A percentile compares a stretch with the other conserved stretches of the same genome.
Conservation (phyloP, 2,113 vertebrate genomes). For the Dryoscopus gambensis region DNA sequence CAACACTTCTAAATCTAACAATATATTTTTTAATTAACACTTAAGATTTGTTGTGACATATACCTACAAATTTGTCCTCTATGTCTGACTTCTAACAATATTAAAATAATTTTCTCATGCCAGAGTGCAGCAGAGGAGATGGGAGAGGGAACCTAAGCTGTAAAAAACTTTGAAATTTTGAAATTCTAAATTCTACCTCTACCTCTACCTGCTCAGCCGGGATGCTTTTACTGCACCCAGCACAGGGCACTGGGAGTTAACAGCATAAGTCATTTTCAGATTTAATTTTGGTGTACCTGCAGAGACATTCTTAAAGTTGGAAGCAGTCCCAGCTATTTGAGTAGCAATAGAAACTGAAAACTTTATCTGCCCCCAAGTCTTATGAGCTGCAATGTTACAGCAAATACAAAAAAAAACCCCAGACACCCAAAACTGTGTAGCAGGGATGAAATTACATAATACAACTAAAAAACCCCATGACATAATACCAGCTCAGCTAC, state of each 20-base stretch:
- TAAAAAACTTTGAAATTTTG: background rate
- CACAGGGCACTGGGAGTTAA: background rate
- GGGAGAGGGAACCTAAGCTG: background rate
- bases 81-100: background rate
- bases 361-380: background rate
- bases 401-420: background rate
- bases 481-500: background rate
- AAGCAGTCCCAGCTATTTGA: background rate
- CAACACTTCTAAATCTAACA: conserved; percentile 1
- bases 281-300: background rate
- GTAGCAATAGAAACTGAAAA: background rate
- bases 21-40: background rate
- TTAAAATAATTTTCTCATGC: background rate
- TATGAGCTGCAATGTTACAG: background rate
- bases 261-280: background rate
- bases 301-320: background rate
- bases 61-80: background rate
- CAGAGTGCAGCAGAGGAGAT: background rate
- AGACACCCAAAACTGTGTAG: background rate
- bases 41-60: background rate
- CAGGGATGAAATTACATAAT: background rate
- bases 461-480: background rate
- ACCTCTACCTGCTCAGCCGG: background rate
- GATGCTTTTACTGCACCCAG: background rate
- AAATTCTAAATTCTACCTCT: background rate